Percentiles rank a stretch among this genome's conserved stretches.
Evolutionary conservation across 2,113 vertebrate species (phyloP).

Genomic region (Riparia riparia): DNA sequence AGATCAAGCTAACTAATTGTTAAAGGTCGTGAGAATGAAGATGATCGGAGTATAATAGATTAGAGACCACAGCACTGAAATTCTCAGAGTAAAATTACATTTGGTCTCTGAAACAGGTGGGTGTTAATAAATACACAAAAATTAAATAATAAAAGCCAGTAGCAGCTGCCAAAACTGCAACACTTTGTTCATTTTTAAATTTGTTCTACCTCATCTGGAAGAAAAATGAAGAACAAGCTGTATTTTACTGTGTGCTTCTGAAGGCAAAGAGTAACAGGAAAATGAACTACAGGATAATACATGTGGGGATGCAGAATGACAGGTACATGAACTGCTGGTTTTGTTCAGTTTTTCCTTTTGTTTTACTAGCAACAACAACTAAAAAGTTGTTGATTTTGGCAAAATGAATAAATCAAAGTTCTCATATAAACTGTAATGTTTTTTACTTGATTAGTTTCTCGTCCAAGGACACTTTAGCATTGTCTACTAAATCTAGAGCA

Average conservation of each 20-base stretch:
- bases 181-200: background rate
- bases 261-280: background rate
- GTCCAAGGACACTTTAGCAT: background rate
- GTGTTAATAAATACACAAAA: background rate
- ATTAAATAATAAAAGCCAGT: background rate
- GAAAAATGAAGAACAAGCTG: background rate
- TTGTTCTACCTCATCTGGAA: background rate
- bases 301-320: background rate
- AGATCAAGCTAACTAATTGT: background rate
- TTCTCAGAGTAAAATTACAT: background rate
- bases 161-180: background rate
- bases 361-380: background rate
- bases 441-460: background rate
- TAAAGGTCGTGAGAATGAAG: background rate
- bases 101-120: background rate
- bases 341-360: background rate
- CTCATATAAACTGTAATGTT: background rate
- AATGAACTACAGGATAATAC: background rate
- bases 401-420: background rate
- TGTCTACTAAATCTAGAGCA: background rate
- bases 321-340: background rate
- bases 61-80: background rate
- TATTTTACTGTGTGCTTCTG: background rate
- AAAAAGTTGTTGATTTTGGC: background rate
- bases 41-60: background rate